Evolutionary conservation across 1,140 invertebrate genomes (phyloP).

Genomic region (Lysiphlebus fabarum): DNA sequence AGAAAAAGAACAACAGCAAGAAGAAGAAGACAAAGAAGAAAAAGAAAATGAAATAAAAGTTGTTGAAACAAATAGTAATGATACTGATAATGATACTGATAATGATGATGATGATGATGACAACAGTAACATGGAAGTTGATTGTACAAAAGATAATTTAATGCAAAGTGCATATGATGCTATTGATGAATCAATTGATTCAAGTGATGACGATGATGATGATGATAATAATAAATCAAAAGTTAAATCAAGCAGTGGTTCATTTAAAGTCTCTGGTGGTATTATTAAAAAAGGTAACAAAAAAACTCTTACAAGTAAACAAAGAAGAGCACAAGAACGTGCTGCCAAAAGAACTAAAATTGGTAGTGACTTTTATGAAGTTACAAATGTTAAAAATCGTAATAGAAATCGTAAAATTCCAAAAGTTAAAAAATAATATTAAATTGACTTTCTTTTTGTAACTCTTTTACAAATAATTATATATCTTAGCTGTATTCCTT

Average conservation of each 20-base stretch:
- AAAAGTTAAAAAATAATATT: slow-evolving; percentile 37
- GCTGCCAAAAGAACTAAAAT: slow-evolving; percentile 78
- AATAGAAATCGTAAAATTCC: slow-evolving; percentile 64
- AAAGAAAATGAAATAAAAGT: slow-evolving; percentile 25
- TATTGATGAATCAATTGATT: slow-evolving; percentile 43
- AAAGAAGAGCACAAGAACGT: slow-evolving; percentile 72
- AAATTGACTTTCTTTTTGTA: not conserved
- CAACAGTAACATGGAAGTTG: slow-evolving; percentile 27
- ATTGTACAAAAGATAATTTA: slow-evolving; percentile 40
- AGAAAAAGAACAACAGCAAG: slow-evolving; percentile 27
- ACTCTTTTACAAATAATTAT: slow-evolving; percentile 1
- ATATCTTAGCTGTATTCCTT: not conserved
- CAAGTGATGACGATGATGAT: too few relatives aligned
- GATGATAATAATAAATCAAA: slow-evolving; percentile 42
- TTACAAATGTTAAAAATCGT: slow-evolving; percentile 88
- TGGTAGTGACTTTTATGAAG: slow-evolving; percentile 90
- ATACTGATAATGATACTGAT: slow-evolving; percentile 35
- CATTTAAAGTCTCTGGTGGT: slow-evolving; percentile 59
- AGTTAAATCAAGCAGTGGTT: slow-evolving; percentile 59
- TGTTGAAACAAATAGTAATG: slow-evolving; percentile 14
- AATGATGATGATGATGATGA: slow-evolving; percentile 21
- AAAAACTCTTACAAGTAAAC: slow-evolving; percentile 69
- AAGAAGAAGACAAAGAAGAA: slow-evolving; percentile 31
- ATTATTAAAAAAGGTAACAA: slow-evolving; percentile 43
- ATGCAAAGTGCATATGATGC: slow-evolving; percentile 47